A percentile compares a stretch with the other conserved stretches of the same genome.
Evolutionary conservation across 2,888 invertebrate species (phyloP).

Genomic region (Matsumyia berberina): DNA sequence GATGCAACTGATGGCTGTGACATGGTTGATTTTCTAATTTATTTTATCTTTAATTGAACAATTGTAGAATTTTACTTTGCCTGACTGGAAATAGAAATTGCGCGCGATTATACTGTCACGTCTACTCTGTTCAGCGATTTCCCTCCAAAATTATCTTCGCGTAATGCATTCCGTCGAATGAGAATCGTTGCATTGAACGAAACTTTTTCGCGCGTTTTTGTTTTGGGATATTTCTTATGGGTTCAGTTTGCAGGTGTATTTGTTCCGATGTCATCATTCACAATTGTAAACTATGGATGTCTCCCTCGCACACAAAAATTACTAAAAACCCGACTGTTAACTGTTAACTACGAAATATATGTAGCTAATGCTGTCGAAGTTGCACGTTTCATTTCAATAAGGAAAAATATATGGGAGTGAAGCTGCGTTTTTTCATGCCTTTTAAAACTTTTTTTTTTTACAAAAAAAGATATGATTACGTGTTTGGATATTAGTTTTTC

Average conservation of each 20-base stretch:
- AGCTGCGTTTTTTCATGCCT: not conserved
- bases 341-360: not conserved
- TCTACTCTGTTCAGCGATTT: constrained; percentile 80
- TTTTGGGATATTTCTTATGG: constrained; percentile 69
- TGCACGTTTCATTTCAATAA: not conserved
- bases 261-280: constrained; percentile 62
- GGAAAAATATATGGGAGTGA: not conserved
- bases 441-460: not conserved
- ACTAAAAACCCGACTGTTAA: not conserved
- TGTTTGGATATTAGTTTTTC: not conserved
- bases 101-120: constrained; percentile 65
- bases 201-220: constrained; percentile 79
- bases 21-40: constrained; percentile 85
- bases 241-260: constrained; percentile 53
- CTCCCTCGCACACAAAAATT: constrained; percentile 33
- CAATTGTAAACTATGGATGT: not conserved
- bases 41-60: constrained; percentile 16
- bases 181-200: constrained; percentile 71
- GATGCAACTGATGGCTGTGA: constrained; percentile 91
- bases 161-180: constrained; percentile 64
- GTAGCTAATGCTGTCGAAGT: not conserved
- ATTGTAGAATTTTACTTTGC: constrained; percentile 12
- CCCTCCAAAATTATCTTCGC: constrained; percentile 81
- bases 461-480: not conserved
- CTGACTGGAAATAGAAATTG: constrained; percentile 33